Evolutionary conservation across 2,888 invertebrate genomes (phyloP).

Genomic region (Criorhina ranunculi): DNA sequence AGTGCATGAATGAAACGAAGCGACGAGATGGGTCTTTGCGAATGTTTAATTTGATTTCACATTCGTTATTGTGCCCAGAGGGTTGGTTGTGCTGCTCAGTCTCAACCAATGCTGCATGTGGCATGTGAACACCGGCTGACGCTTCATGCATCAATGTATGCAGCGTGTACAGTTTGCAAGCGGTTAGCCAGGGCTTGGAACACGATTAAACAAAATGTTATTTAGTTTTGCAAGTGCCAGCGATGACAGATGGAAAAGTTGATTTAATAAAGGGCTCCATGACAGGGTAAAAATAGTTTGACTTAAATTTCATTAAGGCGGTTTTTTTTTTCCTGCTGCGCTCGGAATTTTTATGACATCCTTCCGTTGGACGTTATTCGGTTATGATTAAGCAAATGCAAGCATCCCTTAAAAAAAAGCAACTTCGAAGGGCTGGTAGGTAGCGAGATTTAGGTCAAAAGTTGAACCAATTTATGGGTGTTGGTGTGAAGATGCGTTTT

Average conservation of each 20-base stretch:
- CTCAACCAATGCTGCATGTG: background rate
- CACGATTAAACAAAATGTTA: constrained; percentile 59
- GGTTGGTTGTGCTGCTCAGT: background rate
- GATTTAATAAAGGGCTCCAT: constrained; percentile 59
- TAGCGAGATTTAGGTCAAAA: background rate
- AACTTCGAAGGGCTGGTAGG: background rate
- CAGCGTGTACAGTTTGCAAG: constrained; percentile 28
- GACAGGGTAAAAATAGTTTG: constrained; percentile 9
- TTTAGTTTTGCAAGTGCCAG: constrained; percentile 49
- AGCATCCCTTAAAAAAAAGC: background rate
- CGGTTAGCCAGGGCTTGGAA: constrained; percentile 49
- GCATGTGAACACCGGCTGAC: background rate
- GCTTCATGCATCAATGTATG: constrained; percentile 15
- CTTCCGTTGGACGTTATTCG: constrained; percentile 2
- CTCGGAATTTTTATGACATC: constrained; percentile 21
- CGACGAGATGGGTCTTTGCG: constrained; percentile 34
- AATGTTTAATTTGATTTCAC: constrained; percentile 74
- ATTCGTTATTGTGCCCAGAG: constrained; percentile 43
- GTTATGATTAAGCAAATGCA: constrained; percentile 1
- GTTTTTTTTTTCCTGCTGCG: background rate
- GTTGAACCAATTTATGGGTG: background rate
- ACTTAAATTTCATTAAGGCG: constrained; percentile 32
- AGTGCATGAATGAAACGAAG: constrained; percentile 42
- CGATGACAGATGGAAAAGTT: constrained; percentile 60
- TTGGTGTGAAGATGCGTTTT: too few species aligned